Evolutionary conservation across 2,888 invertebrate genomes (phyloP).

Genomic region (Beris chalybata): DNA sequence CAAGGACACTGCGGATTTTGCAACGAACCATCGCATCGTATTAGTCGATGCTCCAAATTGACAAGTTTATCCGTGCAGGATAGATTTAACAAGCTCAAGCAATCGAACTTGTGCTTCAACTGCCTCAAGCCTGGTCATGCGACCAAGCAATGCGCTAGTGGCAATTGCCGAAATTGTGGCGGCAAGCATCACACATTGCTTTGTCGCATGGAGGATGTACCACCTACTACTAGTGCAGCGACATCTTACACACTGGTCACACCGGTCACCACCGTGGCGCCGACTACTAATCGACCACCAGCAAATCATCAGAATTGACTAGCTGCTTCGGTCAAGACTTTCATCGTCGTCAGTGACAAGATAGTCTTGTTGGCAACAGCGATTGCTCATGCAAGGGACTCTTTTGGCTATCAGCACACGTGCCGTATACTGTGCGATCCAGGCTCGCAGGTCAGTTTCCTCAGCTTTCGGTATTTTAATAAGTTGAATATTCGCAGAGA

Average conservation of each 20-base stretch:
- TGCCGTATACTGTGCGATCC: slow-evolving; percentile 36
- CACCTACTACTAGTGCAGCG: no score
- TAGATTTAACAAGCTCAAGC: no score
- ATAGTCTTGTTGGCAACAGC: slow-evolving; percentile 29
- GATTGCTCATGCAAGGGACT: slow-evolving; percentile 26
- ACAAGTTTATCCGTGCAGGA: no score
- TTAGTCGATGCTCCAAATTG: no score
- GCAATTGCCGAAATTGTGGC: slow-evolving; percentile 27
- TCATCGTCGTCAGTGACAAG: slow-evolving; percentile 25
- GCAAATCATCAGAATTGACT: no score
- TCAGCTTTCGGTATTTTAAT: slow-evolving; percentile 30
- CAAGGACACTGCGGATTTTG: no score
- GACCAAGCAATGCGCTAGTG: no score
- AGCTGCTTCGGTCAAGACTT: slow-evolving; percentile 18
- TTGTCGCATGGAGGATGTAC: no score
- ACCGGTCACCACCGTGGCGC: background rate
- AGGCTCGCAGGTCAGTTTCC: slow-evolving; percentile 36
- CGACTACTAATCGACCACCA: slow-evolving; percentile 10
- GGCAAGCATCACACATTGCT: slow-evolving; percentile 9
- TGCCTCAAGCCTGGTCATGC: no score
- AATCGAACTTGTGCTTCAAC: no score
- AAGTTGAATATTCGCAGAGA: slow-evolving; percentile 3
- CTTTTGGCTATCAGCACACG: slow-evolving; percentile 28
- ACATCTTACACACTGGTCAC: slow-evolving; percentile 5
- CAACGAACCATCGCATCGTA: no score